These are phyloP conservation scores for Rotaria socialis DNA, from an alignment of 2,888 invertebrate species.

Conservation along the genomic window DNA sequence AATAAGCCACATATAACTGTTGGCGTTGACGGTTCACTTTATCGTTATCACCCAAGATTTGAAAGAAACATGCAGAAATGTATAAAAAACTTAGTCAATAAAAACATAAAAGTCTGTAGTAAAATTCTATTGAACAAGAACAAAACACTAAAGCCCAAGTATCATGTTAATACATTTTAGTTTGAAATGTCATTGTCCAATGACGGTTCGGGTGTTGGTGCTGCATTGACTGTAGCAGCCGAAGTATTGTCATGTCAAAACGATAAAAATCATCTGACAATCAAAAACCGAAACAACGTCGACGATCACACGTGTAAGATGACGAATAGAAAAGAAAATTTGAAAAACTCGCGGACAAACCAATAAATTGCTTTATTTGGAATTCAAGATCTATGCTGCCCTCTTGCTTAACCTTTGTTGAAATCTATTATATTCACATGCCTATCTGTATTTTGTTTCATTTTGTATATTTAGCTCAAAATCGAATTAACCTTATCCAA, in stretches of 20 bases:
- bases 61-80: slow-evolving; percentile 90
- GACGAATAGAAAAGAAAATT: too few relatives aligned
- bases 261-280: background rate
- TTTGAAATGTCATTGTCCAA: background rate
- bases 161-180: background rate
- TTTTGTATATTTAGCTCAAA: background rate
- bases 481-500: slow-evolving; percentile 26
- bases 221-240: slow-evolving; percentile 27
- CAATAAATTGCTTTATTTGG: too few relatives aligned
- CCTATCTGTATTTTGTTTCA: background rate
- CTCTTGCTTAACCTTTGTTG: too few relatives aligned
- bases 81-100: slow-evolving; percentile 67
- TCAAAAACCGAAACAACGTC: too few relatives aligned
- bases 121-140: background rate
- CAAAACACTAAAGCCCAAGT: too few relatives aligned
- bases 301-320: too few relatives aligned
- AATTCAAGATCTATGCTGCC: too few relatives aligned
- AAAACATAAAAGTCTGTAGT: slow-evolving; percentile 68
- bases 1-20: slow-evolving; percentile 78
- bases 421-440: background rate
- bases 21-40: slow-evolving; percentile 92
- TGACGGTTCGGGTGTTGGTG: slow-evolving; percentile 38
- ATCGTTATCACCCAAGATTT: slow-evolving; percentile 91
- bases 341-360: too few relatives aligned
- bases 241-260: background rate